Evolutionary conservation across 92 coral and sea anemone genomes (phyloP), one percentile per base, ranked within the genome.

Genomic region (Phenganax stokvisi): DNA sequence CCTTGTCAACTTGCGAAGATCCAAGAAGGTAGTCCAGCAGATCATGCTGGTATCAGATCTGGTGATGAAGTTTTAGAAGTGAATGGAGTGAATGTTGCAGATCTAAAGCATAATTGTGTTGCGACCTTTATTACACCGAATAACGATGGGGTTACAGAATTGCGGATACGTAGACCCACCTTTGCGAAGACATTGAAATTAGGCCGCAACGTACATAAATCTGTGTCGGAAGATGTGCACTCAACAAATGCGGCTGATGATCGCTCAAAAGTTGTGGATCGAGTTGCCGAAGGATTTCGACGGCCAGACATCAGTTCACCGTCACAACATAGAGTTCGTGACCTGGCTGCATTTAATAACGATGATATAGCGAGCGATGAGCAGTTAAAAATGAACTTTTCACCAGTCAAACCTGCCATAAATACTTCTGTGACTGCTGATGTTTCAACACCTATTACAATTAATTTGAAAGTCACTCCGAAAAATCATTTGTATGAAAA

Each of bases 1-100:
- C 99, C 99, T 13, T 96, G 99, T 89, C 92, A 92, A 53, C 84
- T 96, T 52, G 92, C 93, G 71, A 92, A 93, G 84, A 93, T 96
- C 72, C 84, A 92, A 63, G 88, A 90, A 58, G 93, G 96, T 79
- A 87, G 97, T 73, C 96, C 99, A 62, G 99, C 99, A 76, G 89
- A 92, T 59, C 87, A 87, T 56, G 97, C 92, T 15, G 97, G 93
- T 20, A 84, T 96, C 52, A 84, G 86, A 77, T 93, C 92, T 9
- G 99, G 99, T 9, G 99, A 96, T 77, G 92, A 96, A 80, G 81
- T 96, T 37, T 57, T 92, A 53, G 91, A 86, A 58, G 99, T 96
- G 10, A 92, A 92, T 80, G 97, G 97, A 62, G 80, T 83, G 20
- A 90, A 90, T 9, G 97, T 96, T 60, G 92, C 87, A 74, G 89